A percentile compares a stretch with the other conserved stretches of the same genome.
phyloP scores from a whole-genome alignment of 2,888 invertebrate genomes.

The Lycophotia porphyrea region DNA sequence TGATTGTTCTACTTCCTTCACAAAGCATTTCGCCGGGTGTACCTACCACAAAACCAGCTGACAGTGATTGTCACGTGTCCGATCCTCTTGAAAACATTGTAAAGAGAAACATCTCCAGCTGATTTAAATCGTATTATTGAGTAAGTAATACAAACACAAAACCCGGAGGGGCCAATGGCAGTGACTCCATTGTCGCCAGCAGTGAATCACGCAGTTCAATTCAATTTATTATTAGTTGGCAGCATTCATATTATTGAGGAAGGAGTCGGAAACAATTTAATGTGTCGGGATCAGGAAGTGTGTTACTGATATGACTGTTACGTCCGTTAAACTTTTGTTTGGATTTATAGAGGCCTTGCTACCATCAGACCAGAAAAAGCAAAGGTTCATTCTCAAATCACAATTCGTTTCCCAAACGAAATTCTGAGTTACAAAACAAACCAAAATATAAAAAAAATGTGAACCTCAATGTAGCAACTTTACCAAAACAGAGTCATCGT shows the following conservation, averaged over 20 bases:
- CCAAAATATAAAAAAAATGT: slow-evolving; percentile 1
- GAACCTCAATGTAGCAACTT: slow-evolving; percentile 51
- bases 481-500: slow-evolving; percentile 46
- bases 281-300: slow-evolving; percentile 29
- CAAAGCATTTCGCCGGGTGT: background rate
- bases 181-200: slow-evolving; percentile 45
- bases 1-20: slow-evolving; percentile 3
- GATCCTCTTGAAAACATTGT: slow-evolving; percentile 36
- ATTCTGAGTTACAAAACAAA: slow-evolving; percentile 35
- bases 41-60: slow-evolving; percentile 29
- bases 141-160: slow-evolving; percentile 21
- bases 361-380: background rate
- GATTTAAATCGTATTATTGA: slow-evolving; percentile 21
- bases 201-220: slow-evolving; percentile 57
- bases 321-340: slow-evolving; percentile 2
- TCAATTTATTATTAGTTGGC: slow-evolving; percentile 44
- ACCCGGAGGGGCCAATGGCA: slow-evolving; percentile 32
- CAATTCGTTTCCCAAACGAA: slow-evolving; percentile 4
- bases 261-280: slow-evolving; percentile 36
- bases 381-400: background rate
- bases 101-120: slow-evolving; percentile 20
- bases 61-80: slow-evolving; percentile 20
- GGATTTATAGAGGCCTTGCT: background rate
- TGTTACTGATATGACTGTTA: slow-evolving; percentile 6
- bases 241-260: slow-evolving; percentile 47